Percentiles rank a stretch among this genome's conserved stretches.
These are phyloP conservation scores for Hipparchia sbordonii DNA, from an alignment of 2,888 invertebrate species.

Conservation along the genomic window DNA sequence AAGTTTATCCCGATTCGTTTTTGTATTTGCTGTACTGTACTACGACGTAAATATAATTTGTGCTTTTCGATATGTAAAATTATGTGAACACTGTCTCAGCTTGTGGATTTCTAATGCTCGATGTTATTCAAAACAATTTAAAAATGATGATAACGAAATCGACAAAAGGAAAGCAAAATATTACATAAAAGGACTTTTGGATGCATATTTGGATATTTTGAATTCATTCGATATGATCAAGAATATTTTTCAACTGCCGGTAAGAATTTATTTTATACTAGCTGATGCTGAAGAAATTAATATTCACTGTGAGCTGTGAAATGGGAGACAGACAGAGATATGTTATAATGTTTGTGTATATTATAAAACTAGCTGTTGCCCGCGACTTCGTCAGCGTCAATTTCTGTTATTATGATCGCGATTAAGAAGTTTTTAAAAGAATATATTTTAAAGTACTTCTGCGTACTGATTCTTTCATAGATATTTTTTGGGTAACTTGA, in stretches of 20 bases:
- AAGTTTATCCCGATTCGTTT: neutral
- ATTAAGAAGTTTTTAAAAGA: too few species aligned
- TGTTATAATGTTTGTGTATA: too few species aligned
- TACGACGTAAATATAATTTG: slow-evolving; percentile 33
- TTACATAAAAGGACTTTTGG: slow-evolving; percentile 12
- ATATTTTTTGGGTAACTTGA: too few species aligned
- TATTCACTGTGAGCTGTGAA: too few species aligned
- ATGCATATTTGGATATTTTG: slow-evolving; percentile 25
- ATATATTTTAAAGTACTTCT: too few species aligned
- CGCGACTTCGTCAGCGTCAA: too few species aligned
- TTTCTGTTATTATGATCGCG: too few species aligned
- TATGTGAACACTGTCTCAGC: slow-evolving; percentile 16
- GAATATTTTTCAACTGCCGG: slow-evolving; percentile 30
- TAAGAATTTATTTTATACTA: slow-evolving; percentile 1
- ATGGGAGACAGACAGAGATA: too few species aligned
- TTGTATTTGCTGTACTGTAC: slow-evolving; percentile 19
- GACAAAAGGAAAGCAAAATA: neutral
- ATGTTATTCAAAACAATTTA: neutral
- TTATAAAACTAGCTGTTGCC: too few species aligned
- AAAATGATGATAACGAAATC: neutral
- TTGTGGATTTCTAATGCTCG: slow-evolving; percentile 26
- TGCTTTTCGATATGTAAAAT: slow-evolving; percentile 28
- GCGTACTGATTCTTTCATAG: too few species aligned
- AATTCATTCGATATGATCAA: slow-evolving; percentile 28
- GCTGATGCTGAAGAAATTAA: too few species aligned